Evolutionary conservation across 1,140 invertebrate species (phyloP), one percentile per base, ranked within the genome.

Genomic region (Leptopilina clavipes): DNA sequence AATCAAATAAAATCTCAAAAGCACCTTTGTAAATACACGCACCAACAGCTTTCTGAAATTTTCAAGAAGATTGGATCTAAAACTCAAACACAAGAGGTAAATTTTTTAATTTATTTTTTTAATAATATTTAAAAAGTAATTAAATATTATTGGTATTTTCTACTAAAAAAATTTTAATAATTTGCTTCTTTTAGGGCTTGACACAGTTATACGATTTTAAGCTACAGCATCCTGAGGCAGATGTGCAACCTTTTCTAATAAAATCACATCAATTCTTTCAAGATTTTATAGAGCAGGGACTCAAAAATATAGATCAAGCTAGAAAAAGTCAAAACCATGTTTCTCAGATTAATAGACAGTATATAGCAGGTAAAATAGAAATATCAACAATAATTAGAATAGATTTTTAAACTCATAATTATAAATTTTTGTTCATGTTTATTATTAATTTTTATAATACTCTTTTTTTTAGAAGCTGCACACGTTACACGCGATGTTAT

Each of bases 61-160:
- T 97, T 98, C 83, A 96, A 96, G 86, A 95, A 98, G 83, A 98
- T 98, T 82, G 97, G 96, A 22, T 95, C 94, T 14, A 97, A 96
- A 86, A 95, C 97, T 80, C 95, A 96, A 79, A 96, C 95, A 1
- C 94, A 95, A 88, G 96, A 97, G 86, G 93, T 93, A 86, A 70
- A 65, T 71, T 71, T 56, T 59, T 56, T 25, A 45, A 74, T 65
- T 40, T 40, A 8, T 1, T 40, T 40, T 40, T 40, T 31, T n/a
- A n/a, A n/a, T 31, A 31, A 31, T 31, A 31, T 31, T 31, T 31
- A n/a, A n/a, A n/a, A n/a, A n/a, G n/a, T n/a, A n/a, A n/a, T n/a
- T n/a, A n/a, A n/a, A n/a, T n/a, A n/a, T n/a, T n/a, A n/a, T n/a
- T n/a, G n/a, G n/a, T n/a, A 59, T 43, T 1, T 65, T 43, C 9